These are phyloP conservation scores for Villa cingulata DNA, from an alignment of 2,888 invertebrate genomes.

Conservation along the genomic window DNA sequence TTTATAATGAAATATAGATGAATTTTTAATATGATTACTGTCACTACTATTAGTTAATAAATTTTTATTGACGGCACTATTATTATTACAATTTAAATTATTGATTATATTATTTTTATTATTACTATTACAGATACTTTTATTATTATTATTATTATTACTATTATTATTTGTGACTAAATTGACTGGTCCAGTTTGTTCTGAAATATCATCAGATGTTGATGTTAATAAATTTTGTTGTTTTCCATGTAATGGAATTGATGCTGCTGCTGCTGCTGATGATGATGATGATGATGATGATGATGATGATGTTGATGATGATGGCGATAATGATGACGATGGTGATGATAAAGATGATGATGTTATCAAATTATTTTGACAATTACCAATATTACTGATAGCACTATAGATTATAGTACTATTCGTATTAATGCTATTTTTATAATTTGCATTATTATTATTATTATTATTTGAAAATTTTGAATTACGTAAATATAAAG, in stretches of 20 bases:
- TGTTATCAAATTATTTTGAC: not conserved
- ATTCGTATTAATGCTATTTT: too few species aligned
- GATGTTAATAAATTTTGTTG: too few species aligned
- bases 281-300: conserved; percentile 5
- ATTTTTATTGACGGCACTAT: not conserved
- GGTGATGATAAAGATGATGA: not conserved
- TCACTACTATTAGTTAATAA: conserved; percentile 1
- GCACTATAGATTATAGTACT: too few species aligned
- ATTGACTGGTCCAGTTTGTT: conserved; percentile 24
- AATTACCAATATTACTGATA: conserved; percentile 8
- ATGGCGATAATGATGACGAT: not conserved
- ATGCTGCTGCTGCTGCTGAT: too few species aligned
- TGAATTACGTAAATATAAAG: conserved; percentile 11
- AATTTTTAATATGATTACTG: conserved; percentile 2
- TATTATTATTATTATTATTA: conserved; percentile 9
- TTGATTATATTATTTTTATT: not conserved
- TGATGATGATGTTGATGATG: not conserved
- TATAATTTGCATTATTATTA: too few species aligned
- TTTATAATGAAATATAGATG: conserved; percentile 4
- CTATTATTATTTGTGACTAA: conserved; percentile 20
- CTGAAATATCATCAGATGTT: conserved; percentile 4
- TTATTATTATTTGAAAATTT: too few species aligned
- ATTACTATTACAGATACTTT: not conserved
- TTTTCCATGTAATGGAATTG: too few species aligned
- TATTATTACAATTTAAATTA: conserved; percentile 1